phyloP scores from a whole-genome alignment of 2,888 invertebrate species.

The Nemoura dubitans region DNA sequence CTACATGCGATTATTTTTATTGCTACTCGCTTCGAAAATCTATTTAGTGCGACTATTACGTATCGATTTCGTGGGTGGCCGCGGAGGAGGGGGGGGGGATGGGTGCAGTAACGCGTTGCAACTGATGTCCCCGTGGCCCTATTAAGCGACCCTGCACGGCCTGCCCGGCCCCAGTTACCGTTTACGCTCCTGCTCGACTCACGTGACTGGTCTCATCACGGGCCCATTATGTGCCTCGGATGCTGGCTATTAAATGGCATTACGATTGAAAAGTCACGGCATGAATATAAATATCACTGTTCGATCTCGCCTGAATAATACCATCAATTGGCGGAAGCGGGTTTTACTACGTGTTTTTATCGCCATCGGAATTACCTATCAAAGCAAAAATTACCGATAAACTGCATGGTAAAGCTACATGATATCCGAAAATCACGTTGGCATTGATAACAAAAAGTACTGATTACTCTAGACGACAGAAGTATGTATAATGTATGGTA shows the following conservation, averaged over 20 bases:
- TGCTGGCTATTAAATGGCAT: conserved; percentile 13
- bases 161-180: background rate
- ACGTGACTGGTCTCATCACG: conserved; percentile 17
- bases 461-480: background rate
- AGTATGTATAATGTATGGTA: no score
- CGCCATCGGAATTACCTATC: background rate
- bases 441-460: background rate
- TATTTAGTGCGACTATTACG: conserved; percentile 39
- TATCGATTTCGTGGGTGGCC: conserved; percentile 18
- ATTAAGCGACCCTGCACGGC: background rate
- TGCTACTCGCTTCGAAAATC: conserved; percentile 28
- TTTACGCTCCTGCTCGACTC: background rate
- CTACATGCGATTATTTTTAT: conserved; percentile 30
- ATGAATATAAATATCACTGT: background rate
- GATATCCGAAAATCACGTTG: background rate
- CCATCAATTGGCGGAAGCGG: background rate
- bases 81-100: background rate
- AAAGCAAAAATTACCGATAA: conserved; percentile 12
- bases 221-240: conserved; percentile 16
- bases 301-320: background rate
- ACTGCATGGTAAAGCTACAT: background rate
- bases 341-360: background rate
- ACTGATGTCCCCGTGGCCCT: conserved; percentile 25
- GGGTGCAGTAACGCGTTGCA: conserved; percentile 28
- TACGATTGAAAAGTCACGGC: conserved; percentile 25